phyloP scores from a whole-genome alignment of 2,888 invertebrate species.

The Endomychus coccineus region DNA sequence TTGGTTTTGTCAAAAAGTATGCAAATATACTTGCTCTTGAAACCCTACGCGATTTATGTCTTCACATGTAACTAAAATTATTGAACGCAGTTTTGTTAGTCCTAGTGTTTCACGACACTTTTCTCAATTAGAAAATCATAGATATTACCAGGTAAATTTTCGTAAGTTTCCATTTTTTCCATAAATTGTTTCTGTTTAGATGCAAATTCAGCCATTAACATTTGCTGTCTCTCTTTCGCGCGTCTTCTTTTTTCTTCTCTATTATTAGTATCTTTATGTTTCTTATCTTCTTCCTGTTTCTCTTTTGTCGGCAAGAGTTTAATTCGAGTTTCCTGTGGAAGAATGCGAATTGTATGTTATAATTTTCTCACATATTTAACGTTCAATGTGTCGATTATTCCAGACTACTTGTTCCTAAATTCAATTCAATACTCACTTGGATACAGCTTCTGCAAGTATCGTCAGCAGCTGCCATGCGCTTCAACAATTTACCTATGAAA shows the following conservation, averaged over 20 bases:
- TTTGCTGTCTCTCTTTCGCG: constrained; percentile 84
- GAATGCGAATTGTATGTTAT: background rate
- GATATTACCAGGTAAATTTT: constrained; percentile 29
- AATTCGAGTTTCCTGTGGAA: constrained; percentile 54
- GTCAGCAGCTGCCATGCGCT: constrained; percentile 66
- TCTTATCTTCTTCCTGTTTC: constrained; percentile 69
- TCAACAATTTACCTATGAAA: constrained; percentile 75
- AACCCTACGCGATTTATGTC: no score
- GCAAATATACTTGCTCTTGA: no score
- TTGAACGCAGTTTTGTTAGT: no score
- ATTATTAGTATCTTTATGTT: constrained; percentile 60
- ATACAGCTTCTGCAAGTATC: constrained; percentile 62
- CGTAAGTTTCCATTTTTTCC: constrained; percentile 63
- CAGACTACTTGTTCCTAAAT: background rate
- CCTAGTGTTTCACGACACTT: no score
- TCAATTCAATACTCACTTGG: constrained; percentile 29
- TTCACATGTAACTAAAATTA: no score
- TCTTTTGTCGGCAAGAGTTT: constrained; percentile 76
- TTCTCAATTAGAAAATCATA: no score
- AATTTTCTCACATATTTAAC: background rate
- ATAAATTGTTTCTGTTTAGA: constrained; percentile 86
- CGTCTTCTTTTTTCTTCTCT: constrained; percentile 75
- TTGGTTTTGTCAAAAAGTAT: no score
- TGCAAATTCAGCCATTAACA: constrained; percentile 89
- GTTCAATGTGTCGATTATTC: background rate